Evolutionary conservation across 1,140 invertebrate species (phyloP).

Genomic region (Drosophila nasuta): DNA sequence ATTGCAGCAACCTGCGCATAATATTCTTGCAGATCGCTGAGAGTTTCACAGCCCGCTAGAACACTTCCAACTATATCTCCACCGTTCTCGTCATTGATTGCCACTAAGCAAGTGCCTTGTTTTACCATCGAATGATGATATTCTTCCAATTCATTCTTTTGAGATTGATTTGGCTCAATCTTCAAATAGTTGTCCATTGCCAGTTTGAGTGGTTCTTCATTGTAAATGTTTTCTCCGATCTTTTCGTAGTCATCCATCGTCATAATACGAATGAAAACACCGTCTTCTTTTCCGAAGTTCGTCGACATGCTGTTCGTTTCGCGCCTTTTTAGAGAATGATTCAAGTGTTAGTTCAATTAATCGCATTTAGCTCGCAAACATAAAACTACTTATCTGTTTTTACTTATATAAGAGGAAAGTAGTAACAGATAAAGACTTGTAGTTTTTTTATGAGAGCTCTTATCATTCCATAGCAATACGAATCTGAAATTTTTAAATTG

Average conservation of each 20-base stretch:
- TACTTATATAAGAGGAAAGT: too few relatives aligned
- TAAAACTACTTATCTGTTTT: too few relatives aligned
- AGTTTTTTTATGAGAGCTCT: too few relatives aligned
- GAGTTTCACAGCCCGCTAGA: background rate
- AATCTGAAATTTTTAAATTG: too few relatives aligned
- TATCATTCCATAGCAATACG: too few relatives aligned
- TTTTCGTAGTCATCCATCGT: slow-evolving; percentile 1
- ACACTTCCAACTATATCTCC: background rate
- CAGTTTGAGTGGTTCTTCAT: background rate
- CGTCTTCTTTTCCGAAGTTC: background rate
- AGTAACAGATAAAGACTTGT: too few relatives aligned
- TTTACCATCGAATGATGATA: background rate
- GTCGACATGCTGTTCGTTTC: background rate
- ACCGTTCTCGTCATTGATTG: background rate
- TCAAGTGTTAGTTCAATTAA: too few relatives aligned
- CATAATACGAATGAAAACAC: background rate
- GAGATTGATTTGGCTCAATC: background rate
- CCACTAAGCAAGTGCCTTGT: background rate
- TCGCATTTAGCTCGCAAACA: too few relatives aligned
- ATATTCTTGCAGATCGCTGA: background rate
- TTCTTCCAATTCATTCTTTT: background rate
- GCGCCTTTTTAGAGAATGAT: background rate
- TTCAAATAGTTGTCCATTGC: background rate
- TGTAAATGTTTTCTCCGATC: background rate
- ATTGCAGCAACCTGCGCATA: background rate